phyloP scores from a whole-genome alignment of 2,888 invertebrate genomes.

The Apodemia duryi region DNA sequence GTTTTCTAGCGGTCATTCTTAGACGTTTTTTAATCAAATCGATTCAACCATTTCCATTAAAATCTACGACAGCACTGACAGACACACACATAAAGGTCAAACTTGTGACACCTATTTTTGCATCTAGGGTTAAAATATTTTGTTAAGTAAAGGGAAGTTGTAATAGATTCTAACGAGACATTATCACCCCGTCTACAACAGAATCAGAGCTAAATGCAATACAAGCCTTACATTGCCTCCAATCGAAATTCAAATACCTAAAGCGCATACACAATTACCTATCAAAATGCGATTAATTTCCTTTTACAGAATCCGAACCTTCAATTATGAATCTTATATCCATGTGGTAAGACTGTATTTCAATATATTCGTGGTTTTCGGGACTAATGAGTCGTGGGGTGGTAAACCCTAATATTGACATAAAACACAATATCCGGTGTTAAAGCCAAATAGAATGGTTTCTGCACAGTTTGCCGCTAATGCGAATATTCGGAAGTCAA shows the following conservation, averaged over 20 bases:
- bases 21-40: no score
- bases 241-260: conserved; percentile 15
- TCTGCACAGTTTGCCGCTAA: conserved; percentile 62
- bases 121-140: no score
- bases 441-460: conserved; percentile 38
- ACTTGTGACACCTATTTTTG: no score
- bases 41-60: no score
- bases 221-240: conserved; percentile 13
- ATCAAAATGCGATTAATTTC: conserved; percentile 20
- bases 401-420: conserved; percentile 49
- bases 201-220: conserved; percentile 7
- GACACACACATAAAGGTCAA: no score
- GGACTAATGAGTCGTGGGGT: conserved; percentile 16
- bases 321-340: conserved; percentile 18
- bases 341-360: conserved; percentile 6
- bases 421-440: conserved; percentile 61
- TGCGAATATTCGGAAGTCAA: conserved; percentile 25
- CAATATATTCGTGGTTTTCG: background rate
- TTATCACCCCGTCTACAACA: background rate
- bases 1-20: no score
- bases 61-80: no score
- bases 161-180: background rate
- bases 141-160: background rate
- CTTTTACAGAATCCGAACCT: background rate
- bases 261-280: conserved; percentile 20